Base-by-base conservation (phyloP, 2,113 vertebrate genomes). In the Alexandromys fortis region DNA sequence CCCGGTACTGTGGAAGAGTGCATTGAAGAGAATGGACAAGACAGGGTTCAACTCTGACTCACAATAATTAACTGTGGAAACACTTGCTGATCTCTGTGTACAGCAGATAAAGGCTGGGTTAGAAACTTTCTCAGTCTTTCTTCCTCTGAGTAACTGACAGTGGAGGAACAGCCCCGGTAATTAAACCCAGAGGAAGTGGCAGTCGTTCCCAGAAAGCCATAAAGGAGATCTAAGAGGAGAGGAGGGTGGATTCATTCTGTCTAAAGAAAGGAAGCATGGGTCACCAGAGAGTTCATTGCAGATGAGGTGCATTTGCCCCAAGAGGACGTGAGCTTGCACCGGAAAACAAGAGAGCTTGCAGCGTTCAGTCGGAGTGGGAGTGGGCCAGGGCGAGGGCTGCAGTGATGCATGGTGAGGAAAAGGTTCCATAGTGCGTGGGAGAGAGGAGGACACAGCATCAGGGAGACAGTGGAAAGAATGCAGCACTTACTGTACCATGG, bases 221-320 rank as follows among this genome's bases (percentile, higher is more conserved):
- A 8, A 63, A n/a, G 35, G 88, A 83, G 19, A 35, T 47, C 52
- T 76, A 58, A 96, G 33, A 55, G 61, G 67, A 22, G 49, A 72
- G 4, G 85, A 30, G 52, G 61, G 14, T 73, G 47, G 61, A 33
- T 89, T 79, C 76, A 22, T 90, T 89, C 86, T 91, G 6, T 81
- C 35, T 87, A 8, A 92, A 93, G 70, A 70, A 91, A 86, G n/a
- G 35, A 49, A n/a, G 0, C 42, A 49, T 45, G 14, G 68, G 4
- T 42, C 91, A 87, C 73, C 26, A 95, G 79, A 89, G 92, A 85
- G 82, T 89, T 86, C 65, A 61, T 87, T 73, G 26, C 22, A 65
- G 63, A 63, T 47, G 38, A 89, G 47, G 28, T 82, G 30, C 65
- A 55, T 89, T 82, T 73, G 61, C 5, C 68, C 30, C n/a, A 38